Evolutionary conservation across 92 coral and sea anemone species (phyloP).

Genomic region (Palythoa caribaeorum): DNA sequence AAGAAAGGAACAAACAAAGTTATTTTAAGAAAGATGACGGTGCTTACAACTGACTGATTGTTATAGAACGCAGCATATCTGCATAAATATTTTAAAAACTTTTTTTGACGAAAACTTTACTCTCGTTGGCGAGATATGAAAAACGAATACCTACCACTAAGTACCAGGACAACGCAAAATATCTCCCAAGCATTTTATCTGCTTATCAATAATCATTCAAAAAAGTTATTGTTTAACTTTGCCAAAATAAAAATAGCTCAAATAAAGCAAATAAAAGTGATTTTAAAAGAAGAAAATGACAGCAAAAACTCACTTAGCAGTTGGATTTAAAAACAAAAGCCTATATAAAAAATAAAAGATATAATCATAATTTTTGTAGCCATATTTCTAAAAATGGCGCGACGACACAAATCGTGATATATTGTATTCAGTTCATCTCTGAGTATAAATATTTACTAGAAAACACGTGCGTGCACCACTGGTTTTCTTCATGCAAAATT

Average conservation of each 20-base stretch:
- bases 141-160: neutral
- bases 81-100: neutral
- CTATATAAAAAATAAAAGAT: too few species aligned
- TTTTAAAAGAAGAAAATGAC: too few species aligned
- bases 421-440: too few species aligned
- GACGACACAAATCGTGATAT: too few species aligned
- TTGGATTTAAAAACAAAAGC: too few species aligned
- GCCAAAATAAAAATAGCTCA: neutral
- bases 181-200: neutral
- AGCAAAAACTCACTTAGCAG: too few species aligned
- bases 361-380: too few species aligned
- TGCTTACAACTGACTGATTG: neutral
- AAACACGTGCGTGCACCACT: too few species aligned
- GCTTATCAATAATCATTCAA: neutral
- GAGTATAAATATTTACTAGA: too few species aligned
- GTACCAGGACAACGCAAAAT: slow-evolving; percentile 5
- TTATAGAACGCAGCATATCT: neutral
- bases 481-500: too few species aligned
- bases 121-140: neutral
- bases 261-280: too few species aligned
- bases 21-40: neutral
- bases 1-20: neutral
- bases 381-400: too few species aligned
- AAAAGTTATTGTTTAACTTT: neutral
- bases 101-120: neutral